Evolutionary conservation across 2,113 vertebrate genomes (phyloP), one percentile per base, ranked within the genome.

Genomic region (Solea solea): DNA sequence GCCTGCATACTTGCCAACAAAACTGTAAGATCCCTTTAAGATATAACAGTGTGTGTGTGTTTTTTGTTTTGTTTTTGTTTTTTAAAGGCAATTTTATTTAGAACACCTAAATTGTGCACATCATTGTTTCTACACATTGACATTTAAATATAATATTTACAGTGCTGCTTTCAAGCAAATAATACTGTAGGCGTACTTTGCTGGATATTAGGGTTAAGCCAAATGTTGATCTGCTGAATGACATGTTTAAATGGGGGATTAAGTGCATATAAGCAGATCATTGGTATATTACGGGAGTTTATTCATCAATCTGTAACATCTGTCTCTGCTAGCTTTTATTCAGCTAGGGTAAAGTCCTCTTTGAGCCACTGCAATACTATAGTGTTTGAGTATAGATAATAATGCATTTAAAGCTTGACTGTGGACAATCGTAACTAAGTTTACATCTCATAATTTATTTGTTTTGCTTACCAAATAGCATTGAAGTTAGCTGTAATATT

Each of bases 1-100:
- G 8, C 91, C 97, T 27, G 92, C 96, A 12, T 99, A 97, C 83
- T 83, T 99, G 59, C 96, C 96, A 68, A 99, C 97, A 50, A 99
- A 99, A 92, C 91, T 99, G 98, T 99, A 91, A 95, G 97, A 92
- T 75, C 8, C 10, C 4, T 8, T 76, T 56, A 44, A 58, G 42
- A 74, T 1, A n/a, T 28, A 61, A 10, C 25, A 2, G 1, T 34
- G 14, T 64, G 9, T 45, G 8, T 12, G 11, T 66, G 21, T 69
- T 44, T 69, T 42, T 64, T 41, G 0, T 7, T 41, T 9, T 12
- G 8, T 2, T 34, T 21, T 21, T 42, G 41, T 42, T 44, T 10
- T 44, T 46, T 46, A 12, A 46, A 46, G 13, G 13, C 44, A 4
- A 21, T 21, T 21, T 21, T 21, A 21, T 34, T 34, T 34, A 34